Evolutionary conservation across 2,888 invertebrate species (phyloP).

Genomic region (Tribolium freemani): DNA sequence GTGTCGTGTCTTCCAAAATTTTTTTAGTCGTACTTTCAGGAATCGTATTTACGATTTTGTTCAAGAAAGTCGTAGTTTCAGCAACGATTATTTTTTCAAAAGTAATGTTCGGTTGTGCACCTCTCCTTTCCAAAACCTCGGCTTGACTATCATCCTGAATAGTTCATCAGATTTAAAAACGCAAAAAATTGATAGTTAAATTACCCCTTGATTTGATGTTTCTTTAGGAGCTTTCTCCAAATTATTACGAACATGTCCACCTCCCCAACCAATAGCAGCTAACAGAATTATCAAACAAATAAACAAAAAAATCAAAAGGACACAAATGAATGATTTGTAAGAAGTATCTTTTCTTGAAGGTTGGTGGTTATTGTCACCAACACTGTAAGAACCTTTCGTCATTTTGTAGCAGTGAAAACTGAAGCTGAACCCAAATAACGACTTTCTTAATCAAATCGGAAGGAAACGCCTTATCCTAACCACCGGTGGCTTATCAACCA

Average conservation of each 20-base stretch:
- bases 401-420: slow-evolving; percentile 32
- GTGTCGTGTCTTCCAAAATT: neutral
- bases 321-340: slow-evolving; percentile 47
- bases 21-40: neutral
- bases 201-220: neutral
- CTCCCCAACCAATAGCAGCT: slow-evolving; percentile 26
- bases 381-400: slow-evolving; percentile 40
- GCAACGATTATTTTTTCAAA: neutral
- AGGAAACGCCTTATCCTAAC: slow-evolving; percentile 42
- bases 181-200: neutral
- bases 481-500: slow-evolving; percentile 32
- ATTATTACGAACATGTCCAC: neutral
- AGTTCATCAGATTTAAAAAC: neutral
- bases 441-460: slow-evolving; percentile 26
- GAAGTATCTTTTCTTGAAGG: slow-evolving; percentile 35
- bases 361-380: slow-evolving; percentile 6
- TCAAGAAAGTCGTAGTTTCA: neutral
- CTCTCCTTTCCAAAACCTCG: neutral
- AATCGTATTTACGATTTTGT: neutral
- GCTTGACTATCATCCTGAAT: neutral
- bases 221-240: no score
- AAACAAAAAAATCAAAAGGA: slow-evolving; percentile 46
- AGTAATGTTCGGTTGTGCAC: neutral
- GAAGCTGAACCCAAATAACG: slow-evolving; percentile 5
- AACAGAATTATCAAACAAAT: slow-evolving; percentile 46